phyloP scores from a whole-genome alignment of 2,797 vertebrate genomes.

The Momotus momota region DNA sequence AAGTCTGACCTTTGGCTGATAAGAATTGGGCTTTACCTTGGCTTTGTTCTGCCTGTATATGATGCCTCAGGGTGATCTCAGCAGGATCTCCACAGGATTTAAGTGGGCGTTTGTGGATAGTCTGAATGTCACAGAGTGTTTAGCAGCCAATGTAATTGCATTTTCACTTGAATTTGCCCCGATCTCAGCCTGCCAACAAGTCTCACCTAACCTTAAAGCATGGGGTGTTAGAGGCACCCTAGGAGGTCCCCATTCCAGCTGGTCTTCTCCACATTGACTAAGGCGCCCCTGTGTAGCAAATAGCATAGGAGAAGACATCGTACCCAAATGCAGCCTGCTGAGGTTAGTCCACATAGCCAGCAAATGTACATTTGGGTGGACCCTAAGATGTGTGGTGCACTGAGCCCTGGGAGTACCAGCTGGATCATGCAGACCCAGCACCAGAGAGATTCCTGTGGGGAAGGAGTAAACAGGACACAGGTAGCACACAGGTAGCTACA shows the following conservation, averaged over 20 bases:
- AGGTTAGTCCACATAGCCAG: background rate
- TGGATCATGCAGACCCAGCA: background rate
- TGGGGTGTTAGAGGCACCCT: background rate
- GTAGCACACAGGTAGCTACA: background rate
- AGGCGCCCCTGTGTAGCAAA: background rate
- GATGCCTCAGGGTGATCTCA: background rate
- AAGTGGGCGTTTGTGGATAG: background rate
- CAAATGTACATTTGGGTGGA: background rate
- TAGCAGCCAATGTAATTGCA: background rate
- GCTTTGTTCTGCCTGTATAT: background rate
- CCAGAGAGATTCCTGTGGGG: background rate
- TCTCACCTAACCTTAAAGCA: background rate
- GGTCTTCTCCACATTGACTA: background rate
- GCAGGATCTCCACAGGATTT: background rate
- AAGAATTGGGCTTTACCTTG: background rate
- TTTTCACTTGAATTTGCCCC: constrained; percentile 19
- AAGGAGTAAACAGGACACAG: background rate
- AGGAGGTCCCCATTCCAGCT: background rate
- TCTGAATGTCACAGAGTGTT: background rate
- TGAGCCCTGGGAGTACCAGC: background rate
- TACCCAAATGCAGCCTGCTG: background rate
- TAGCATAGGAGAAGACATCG: background rate
- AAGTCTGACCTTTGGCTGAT: background rate
- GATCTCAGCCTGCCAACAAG: background rate
- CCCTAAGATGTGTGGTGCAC: background rate